Percentiles rank a stretch among this genome's conserved stretches.
phyloP scores from a whole-genome alignment of 2,797 vertebrate species.

The Artibeus lituratus region DNA sequence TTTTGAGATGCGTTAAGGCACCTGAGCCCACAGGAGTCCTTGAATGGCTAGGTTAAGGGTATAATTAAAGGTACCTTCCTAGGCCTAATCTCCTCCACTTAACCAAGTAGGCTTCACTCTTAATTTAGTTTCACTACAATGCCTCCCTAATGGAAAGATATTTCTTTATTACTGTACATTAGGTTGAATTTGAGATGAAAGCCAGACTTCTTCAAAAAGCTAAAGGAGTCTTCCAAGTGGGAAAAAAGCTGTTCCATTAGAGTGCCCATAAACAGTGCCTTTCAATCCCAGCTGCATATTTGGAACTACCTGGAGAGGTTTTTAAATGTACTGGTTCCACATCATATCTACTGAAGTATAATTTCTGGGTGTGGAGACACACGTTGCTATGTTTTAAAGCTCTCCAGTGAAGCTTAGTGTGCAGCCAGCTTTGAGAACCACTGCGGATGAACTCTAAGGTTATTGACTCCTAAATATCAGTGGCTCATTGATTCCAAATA shows the following conservation, averaged over 20 bases:
- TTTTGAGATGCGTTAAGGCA: not conserved
- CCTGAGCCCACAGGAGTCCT: not conserved
- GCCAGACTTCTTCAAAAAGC: not conserved
- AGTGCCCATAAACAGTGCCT: not conserved
- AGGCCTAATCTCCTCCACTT: not conserved
- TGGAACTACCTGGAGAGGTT: not conserved
- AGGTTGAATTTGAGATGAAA: constrained; percentile 27
- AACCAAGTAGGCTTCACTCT: not conserved
- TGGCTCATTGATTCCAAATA: constrained; percentile 1
- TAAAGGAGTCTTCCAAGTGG: not conserved
- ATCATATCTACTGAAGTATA: not conserved
- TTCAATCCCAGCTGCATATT: not conserved
- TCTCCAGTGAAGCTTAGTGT: not conserved
- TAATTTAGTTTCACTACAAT: constrained; percentile 1
- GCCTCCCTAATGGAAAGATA: not conserved
- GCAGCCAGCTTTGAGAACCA: not conserved
- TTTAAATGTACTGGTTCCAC: not conserved
- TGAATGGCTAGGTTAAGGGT: not conserved
- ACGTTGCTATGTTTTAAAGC: not conserved
- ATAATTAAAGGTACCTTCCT: not conserved
- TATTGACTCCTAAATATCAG: not conserved
- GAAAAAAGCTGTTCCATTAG: not conserved
- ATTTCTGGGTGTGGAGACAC: not conserved
- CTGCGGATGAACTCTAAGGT: not conserved
- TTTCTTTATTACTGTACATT: not conserved